Conservation (phyloP, 2,113 vertebrate species). For the Bufo bufo region DNA sequence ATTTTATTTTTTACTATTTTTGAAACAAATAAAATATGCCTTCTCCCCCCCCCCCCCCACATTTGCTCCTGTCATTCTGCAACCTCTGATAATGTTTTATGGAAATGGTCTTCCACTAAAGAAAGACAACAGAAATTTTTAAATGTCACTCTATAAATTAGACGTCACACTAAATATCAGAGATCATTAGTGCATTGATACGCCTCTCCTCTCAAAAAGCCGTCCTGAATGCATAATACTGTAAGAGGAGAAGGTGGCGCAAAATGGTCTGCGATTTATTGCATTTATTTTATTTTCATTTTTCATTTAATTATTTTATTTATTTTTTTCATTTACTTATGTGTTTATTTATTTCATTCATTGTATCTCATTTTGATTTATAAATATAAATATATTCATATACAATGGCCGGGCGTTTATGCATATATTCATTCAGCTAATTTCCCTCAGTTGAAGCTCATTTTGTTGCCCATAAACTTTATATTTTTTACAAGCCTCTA, state of each 20-base stretch:
- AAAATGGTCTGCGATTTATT: slow-evolving; percentile 66
- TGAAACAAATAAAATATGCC: slow-evolving; percentile 56
- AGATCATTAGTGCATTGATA: slow-evolving; percentile 70
- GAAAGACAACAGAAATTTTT: slow-evolving; percentile 69
- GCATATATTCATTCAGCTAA: slow-evolving; percentile 30
- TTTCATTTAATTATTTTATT: not conserved
- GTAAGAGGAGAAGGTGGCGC: slow-evolving; percentile 65
- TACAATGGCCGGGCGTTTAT: not conserved
- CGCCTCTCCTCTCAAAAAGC: slow-evolving; percentile 65
- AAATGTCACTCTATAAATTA: slow-evolving; percentile 71
- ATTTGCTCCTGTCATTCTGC: slow-evolving; percentile 63
- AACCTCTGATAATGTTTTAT: slow-evolving; percentile 67
- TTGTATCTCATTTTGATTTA: too few species aligned
- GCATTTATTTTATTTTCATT: not conserved
- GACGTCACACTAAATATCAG: slow-evolving; percentile 70
- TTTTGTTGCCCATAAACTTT: slow-evolving; percentile 28
- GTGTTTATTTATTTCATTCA: not conserved
- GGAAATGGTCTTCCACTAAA: slow-evolving; percentile 67
- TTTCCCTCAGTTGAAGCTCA: slow-evolving; percentile 12
- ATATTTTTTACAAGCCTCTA: slow-evolving; percentile 36
- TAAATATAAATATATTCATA: too few species aligned
- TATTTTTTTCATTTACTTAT: not conserved
- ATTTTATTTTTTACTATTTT: slow-evolving; percentile 50
- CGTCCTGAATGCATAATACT: slow-evolving; percentile 46
- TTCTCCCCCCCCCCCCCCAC: too few species aligned